A percentile compares a stretch with the other conserved stretches of the same genome.
phyloP scores from a whole-genome alignment of 30 jellyfish, hydroid and myxozoan genomes.

The Aurelia sp. region DNA sequence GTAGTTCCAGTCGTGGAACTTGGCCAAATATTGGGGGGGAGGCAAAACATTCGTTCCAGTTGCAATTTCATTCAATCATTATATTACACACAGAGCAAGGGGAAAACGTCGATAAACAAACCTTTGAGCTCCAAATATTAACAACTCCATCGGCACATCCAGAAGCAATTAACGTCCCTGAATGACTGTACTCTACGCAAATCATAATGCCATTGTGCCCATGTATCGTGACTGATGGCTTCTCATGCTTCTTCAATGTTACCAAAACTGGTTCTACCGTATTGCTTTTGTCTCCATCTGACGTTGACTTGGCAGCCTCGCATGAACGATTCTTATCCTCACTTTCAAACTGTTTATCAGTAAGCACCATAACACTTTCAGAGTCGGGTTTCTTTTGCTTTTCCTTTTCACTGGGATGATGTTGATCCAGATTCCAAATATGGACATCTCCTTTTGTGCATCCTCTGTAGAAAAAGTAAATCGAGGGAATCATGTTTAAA shows the following conservation, averaged over 20 bases:
- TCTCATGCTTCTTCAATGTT: constrained; percentile 27
- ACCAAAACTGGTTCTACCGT: constrained; percentile 4
- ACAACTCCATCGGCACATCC: constrained; percentile 81
- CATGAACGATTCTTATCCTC: background rate
- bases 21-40: too few relatives aligned
- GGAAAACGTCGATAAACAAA: background rate
- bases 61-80: too few relatives aligned
- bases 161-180: constrained; percentile 68
- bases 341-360: constrained; percentile 1
- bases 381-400: background rate
- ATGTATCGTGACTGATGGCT: constrained; percentile 17
- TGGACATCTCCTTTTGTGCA: constrained; percentile 76
- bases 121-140: constrained; percentile 58
- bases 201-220: constrained; percentile 62
- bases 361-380: background rate
- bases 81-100: too few relatives aligned
- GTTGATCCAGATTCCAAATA: constrained; percentile 65
- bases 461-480: constrained; percentile 58
- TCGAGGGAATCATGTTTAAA: too few relatives aligned
- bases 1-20: too few relatives aligned
- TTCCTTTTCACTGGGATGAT: constrained; percentile 17
- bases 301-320: background rate
- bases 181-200: constrained; percentile 61
- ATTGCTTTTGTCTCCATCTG: background rate
- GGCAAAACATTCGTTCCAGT: too few relatives aligned